Evolutionary conservation across 2,797 vertebrate species (phyloP), one percentile per base, ranked within the genome.

Genomic region (Otolemur crassicaudatus): DNA sequence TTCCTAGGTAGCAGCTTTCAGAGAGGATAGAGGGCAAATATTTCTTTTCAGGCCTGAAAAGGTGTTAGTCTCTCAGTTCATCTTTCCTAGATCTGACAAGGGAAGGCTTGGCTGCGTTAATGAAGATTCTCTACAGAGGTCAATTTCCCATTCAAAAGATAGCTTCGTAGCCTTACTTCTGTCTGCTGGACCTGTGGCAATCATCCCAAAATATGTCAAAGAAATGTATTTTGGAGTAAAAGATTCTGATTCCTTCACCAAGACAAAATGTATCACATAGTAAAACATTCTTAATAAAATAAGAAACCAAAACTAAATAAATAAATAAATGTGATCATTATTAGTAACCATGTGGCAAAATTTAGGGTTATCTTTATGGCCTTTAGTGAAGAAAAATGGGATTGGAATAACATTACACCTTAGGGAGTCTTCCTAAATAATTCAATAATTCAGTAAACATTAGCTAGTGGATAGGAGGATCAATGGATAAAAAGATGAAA

Each of bases 371-470:
- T 87, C 25, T 77, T 3, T 46, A 58, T 83, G 88, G n/a, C 25
- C 40, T 95, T 97, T 27, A 11, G 37, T 92, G 65, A 67, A 94
- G 49, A 86, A 83, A 89, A 73, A 58, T 56, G 67, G 87, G 6
- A 29, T 60, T 88, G 69, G 53, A 23, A 80, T 92, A 95, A 61
- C 56, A 72, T 72, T 90, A 46, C 22, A 75, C 60, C 46, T 95
- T 63, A 79, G 58, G 65, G 73, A 31, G 34, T 89, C 67, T 86
- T 34, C n/a, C 8, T 95, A 92, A 75, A 87, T 84, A 70, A 80
- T 90, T 95, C 58, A 94, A 61, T 95, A 92, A 97, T 95, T 95
- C 79, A 91, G 27, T 83, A 91, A 95, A 84, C 23, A n/a, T 93
- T 95, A 96, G 79, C 60, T 93, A 60, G 40, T 77, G 46, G 25